phyloP scores from a whole-genome alignment of 2,888 invertebrate species.

The Drosophila paranaensis region DNA sequence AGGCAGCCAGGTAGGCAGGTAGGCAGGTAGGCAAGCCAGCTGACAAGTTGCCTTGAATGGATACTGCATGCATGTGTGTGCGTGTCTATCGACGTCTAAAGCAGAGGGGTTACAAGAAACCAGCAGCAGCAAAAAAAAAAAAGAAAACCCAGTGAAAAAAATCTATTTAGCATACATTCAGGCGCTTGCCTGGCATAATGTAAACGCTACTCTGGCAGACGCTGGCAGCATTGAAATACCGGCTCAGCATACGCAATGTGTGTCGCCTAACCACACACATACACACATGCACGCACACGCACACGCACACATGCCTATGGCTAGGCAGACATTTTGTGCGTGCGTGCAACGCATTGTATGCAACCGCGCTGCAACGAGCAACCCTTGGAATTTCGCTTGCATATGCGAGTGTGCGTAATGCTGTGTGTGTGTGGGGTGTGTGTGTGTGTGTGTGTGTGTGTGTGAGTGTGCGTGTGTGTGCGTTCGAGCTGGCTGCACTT shows the following conservation, averaged over 20 bases:
- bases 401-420: conserved; percentile 46
- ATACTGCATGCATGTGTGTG: conserved; percentile 12
- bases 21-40: conserved; percentile 33
- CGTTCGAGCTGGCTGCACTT: conserved; percentile 68
- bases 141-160: conserved; percentile 46
- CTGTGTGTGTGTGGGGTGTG: conserved; percentile 31
- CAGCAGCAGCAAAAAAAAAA: conserved; percentile 3
- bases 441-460: conserved; percentile 31
- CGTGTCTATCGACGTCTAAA: conserved; percentile 57
- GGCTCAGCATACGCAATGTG: conserved; percentile 77
- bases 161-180: conserved; percentile 79
- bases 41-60: conserved; percentile 77
- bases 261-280: conserved; percentile 68
- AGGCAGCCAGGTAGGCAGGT: background rate
- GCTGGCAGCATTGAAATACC: conserved; percentile 69
- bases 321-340: conserved; percentile 69
- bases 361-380: conserved; percentile 48
- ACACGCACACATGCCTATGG: conserved; percentile 35
- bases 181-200: conserved; percentile 72
- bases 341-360: conserved; percentile 70
- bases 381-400: conserved; percentile 53
- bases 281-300: conserved; percentile 10
- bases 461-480: conserved; percentile 43
- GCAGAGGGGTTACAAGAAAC: conserved; percentile 37
- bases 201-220: conserved; percentile 57